Base-by-base conservation (phyloP, 2,888 invertebrate species). In the Plagiodera versicolora region DNA sequence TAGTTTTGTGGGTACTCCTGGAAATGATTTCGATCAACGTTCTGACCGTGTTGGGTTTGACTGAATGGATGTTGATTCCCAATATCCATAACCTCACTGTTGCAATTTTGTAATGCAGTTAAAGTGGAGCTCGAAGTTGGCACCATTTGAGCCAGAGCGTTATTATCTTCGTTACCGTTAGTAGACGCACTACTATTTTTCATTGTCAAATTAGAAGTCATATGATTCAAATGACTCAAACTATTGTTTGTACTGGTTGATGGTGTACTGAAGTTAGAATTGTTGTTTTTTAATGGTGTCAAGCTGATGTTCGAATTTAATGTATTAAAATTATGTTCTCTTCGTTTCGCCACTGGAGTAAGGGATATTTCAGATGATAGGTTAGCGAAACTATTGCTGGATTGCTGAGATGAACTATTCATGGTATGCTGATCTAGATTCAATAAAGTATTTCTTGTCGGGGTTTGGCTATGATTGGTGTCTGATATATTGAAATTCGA, bases 301-400 rank as follows among this genome's bases (percentile, higher is more conserved):
- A 60, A 54, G 17, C 44, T 56, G 18, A 30, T 54, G 48, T 28
- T 56, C 45, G 58, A 60, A 32, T 39, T 58, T n/a, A n/a, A n/a
- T n/a, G n/a, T n/a, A n/a, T n/a, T n/a, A n/a, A n/a, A n/a, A 11
- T 11, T 52, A 11, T 58, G 5, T 57, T 45, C 51, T 62, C 62
- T 39, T 6, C 39, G 39, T 2, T 63, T 35, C 8, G 56, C 59
- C 28, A 68, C 19, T 14, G 68, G 68, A 10, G 67, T 68, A 2
- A 68, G 50, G 3, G 68, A 68, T 57, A 72, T 72, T 19, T 67
- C 72, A 0, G 73, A 71, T 8, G 72, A 67, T 16, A 73, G 59
- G 56, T 67, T 66, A 0, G 71, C 66, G 18, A 70, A 57, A 56
- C 54, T 64, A 24, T 54, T 55, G 14, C 58, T 24, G 28, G 30